phyloP scores from a whole-genome alignment of 2,113 vertebrate species.

The Ochotona princeps region DNA sequence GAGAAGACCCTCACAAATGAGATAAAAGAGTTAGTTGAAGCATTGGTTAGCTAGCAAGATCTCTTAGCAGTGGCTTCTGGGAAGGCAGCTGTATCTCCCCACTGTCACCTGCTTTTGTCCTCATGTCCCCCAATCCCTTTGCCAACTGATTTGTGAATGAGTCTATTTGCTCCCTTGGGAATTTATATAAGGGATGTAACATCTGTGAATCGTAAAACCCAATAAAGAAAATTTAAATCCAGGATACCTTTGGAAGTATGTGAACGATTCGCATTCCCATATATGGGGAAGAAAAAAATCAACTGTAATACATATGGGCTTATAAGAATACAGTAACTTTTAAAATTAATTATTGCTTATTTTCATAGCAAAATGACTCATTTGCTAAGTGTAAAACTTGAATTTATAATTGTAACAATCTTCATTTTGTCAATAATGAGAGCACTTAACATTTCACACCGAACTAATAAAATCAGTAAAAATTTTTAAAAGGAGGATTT shows the following conservation, averaged over 20 bases:
- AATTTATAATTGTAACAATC: constrained; percentile 70
- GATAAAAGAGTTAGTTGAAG: neutral
- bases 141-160: neutral
- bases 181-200: neutral
- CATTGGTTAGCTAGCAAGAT: neutral
- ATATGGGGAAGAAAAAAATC: neutral
- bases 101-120: neutral
- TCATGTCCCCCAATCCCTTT: too few relatives aligned
- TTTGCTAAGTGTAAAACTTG: constrained; percentile 67
- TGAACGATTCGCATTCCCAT: neutral
- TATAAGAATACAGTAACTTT: constrained; percentile 43
- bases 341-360: constrained; percentile 40
- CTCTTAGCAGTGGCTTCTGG: neutral
- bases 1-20: neutral
- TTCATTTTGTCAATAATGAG: constrained; percentile 59
- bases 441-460: constrained; percentile 74
- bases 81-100: neutral
- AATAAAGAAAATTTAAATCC: neutral
- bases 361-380: constrained; percentile 66
- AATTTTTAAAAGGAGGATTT: constrained; percentile 38
- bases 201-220: neutral
- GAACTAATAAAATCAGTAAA: constrained; percentile 66
- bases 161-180: neutral
- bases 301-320: neutral
- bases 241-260: neutral